Base-by-base conservation (phyloP, 2,888 invertebrate genomes). In the Trissonchulus latispiculum region DNA sequence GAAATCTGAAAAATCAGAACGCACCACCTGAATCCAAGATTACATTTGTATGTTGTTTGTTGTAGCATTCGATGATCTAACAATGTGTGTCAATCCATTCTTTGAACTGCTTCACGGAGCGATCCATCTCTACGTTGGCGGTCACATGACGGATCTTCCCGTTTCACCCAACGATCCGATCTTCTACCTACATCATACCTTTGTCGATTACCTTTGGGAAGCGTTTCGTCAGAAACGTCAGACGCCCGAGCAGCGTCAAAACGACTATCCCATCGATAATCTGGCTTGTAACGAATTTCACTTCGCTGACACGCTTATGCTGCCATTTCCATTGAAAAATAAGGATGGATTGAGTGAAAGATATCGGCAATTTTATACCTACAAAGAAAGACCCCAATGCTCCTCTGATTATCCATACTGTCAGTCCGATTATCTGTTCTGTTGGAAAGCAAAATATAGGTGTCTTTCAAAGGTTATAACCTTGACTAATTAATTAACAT, bases 161-260 rank as follows among this genome's bases (percentile, higher is more conserved):
- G 73, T 76, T 1, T 78, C 81, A 0, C 80, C 79, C 0, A 77
- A 76, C 29, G 81, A 80, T 72, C 81, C 81, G 0, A 74, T 79
- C 29, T 81, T 80, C 72, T 80, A 76, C 72, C 70, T 80, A 8
- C 78, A 79, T 35, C 80, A 81, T 62, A 74, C 78, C 1, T 80
- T 79, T 70, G 76, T 79, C 23, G 81, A 81, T 74, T 74, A 77
- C 31, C 69, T 80, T 1, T 81, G 80, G 79, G 79, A 80, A 66
- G 74, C 78, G 31, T 29, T 68, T 68, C 2, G 69, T 29, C n/a
- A 23, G 3, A 35, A 23, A 68, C 32, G n/a, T 29, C 69, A 68
- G 23, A 36, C 33, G 3, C 33, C 23, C 3, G 32, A 36, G 2
- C 32, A 33, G 15, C n/a, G 69, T n/a, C n/a, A 23, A 36, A 8